A percentile compares a stretch with the other conserved stretches of the same genome.
These are phyloP conservation scores for Thalassoma bifasciatum DNA, from an alignment of 2,113 vertebrate genomes.

Conservation along the genomic window DNA sequence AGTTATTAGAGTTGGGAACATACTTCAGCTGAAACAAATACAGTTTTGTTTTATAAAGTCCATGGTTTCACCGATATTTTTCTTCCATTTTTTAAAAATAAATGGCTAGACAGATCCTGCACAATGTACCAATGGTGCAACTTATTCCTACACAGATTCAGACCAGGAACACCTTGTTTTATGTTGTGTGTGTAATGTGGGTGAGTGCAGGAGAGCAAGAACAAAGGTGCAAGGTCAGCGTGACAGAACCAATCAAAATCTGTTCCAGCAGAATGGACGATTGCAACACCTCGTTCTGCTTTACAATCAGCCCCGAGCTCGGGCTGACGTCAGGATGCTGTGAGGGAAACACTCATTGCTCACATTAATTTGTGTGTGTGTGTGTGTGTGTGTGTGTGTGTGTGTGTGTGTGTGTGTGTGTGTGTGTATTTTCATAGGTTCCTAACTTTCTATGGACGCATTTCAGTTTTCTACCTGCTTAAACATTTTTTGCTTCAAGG, in stretches of 20 bases:
- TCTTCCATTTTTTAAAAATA: no score
- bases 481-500: no score
- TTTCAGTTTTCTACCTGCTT: neutral
- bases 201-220: slow-evolving; percentile 6
- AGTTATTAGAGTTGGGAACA: no score
- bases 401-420: neutral
- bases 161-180: neutral
- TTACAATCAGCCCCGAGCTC: slow-evolving; percentile 27
- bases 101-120: neutral
- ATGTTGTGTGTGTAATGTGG: neutral
- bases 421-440: neutral
- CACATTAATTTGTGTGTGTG: neutral
- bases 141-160: neutral
- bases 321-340: slow-evolving; percentile 48
- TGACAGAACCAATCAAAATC: slow-evolving; percentile 68
- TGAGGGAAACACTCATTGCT: slow-evolving; percentile 51
- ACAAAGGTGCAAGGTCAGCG: slow-evolving; percentile 57
- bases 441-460: neutral
- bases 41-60: neutral
- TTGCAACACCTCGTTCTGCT: slow-evolving; percentile 41
- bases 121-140: neutral
- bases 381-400: neutral
- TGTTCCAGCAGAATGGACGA: slow-evolving; percentile 54
- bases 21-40: no score
- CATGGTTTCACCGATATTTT: no score